Evolutionary conservation across 2,888 invertebrate genomes (phyloP), one percentile per base, ranked within the genome.

Genomic region (Drosophila paramelanica): DNA sequence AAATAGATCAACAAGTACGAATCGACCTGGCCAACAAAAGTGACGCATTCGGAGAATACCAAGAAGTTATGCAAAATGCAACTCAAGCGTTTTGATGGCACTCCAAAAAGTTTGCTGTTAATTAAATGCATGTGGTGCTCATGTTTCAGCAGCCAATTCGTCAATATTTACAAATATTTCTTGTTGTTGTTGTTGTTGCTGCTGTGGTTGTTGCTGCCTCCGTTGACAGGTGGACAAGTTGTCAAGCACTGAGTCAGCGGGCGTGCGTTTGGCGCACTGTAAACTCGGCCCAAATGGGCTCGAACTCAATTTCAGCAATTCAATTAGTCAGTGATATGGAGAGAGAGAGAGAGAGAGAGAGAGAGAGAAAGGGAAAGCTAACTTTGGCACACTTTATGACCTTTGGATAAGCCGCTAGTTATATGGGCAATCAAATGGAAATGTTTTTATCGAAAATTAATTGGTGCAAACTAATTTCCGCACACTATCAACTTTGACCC

Each of bases 381-480:
- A 13, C 13, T 36, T 33, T 3, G 36, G n/a, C 14, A 8, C 23
- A 38, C 31, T 42, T 46, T 3, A 31, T 50, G 57, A 58, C 67
- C 50, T 67, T 67, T 49, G 17, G 50, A 43, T 67, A 39, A 50
- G 31, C 50, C 27, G 33, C 14, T 27, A 20, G 49, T 43, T 56
- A 50, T 50, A 66, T 41, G 45, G 67, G 33, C 72, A 62, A 77
- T 75, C 55, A 67, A 68, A 53, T 56, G 72, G 60, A 68, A 65
- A 73, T 74, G 69, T 61, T 41, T 45, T 57, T 53, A 73, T 77
- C 52, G 56, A 58, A 47, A 31, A 51, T 57, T 77, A 77, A 77
- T 77, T 73, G 77, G 47, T 46, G 39, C 43, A 73, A 76, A 73
- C 58, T 66, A 77, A 76, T 76, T 76, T 77, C 76, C 76, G 62